Conservation (phyloP, 1,140 invertebrate genomes). For the Phenacoccus solenopsis region DNA sequence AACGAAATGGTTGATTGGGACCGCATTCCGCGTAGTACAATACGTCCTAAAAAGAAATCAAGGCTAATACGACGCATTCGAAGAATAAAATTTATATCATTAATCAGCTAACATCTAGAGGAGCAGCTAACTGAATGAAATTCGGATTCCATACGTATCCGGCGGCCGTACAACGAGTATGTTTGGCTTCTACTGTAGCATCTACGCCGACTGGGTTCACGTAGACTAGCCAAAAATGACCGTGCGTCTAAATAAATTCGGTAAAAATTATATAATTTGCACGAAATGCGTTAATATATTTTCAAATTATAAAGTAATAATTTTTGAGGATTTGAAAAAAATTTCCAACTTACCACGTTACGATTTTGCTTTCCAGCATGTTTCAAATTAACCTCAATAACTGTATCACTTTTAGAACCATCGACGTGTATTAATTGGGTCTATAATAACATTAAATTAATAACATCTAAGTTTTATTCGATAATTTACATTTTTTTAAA, state of each 20-base stretch:
- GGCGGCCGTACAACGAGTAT: slow-evolving; percentile 72
- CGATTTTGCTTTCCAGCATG: slow-evolving; percentile 70
- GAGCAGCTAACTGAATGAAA: slow-evolving; percentile 77
- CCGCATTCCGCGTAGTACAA: slow-evolving; percentile 77
- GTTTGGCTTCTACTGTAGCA: slow-evolving; percentile 63
- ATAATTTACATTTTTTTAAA: slow-evolving; percentile 1
- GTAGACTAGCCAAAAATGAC: slow-evolving; percentile 86
- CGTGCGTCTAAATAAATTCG: slow-evolving; percentile 49
- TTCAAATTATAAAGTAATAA: background rate
- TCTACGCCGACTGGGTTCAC: slow-evolving; percentile 89
- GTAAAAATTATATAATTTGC: slow-evolving; percentile 19
- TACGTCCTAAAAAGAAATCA: slow-evolving; percentile 45
- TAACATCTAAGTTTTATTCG: background rate
- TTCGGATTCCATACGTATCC: slow-evolving; percentile 90
- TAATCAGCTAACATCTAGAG: slow-evolving; percentile 58
- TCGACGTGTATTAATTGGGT: slow-evolving; percentile 77
- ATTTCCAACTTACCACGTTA: slow-evolving; percentile 51
- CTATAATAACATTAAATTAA: slow-evolving; percentile 27
- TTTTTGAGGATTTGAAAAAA: background rate
- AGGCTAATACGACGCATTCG: slow-evolving; percentile 18
- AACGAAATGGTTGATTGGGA: slow-evolving; percentile 70
- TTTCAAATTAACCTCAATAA: slow-evolving; percentile 72
- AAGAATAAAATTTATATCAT: too few species aligned
- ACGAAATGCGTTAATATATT: background rate
- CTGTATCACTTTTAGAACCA: slow-evolving; percentile 73